A percentile compares a stretch with the other conserved stretches of the same genome.
These are phyloP conservation scores for Saguinus imperator DNA, from an alignment of 2,113 vertebrate species.

Conservation along the genomic window DNA sequence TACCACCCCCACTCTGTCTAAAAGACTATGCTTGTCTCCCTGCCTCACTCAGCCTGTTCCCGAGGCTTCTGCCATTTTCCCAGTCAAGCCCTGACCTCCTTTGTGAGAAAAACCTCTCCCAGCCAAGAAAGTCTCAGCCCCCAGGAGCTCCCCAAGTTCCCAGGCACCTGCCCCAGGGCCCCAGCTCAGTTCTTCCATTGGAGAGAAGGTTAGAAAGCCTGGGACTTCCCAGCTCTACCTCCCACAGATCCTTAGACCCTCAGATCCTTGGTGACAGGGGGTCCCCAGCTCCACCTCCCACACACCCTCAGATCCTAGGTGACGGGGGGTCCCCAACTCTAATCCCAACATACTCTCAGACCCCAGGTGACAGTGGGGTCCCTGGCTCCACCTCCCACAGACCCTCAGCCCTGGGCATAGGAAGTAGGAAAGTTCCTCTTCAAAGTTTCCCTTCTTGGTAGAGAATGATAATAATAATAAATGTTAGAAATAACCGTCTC, in stretches of 20 bases:
- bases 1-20: too few species aligned
- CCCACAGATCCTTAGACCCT: background rate
- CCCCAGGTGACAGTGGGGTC: background rate
- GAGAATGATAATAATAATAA: too few species aligned
- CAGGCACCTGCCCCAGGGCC: background rate
- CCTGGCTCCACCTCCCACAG: background rate
- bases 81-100: background rate
- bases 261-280: background rate
- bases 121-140: accelerated
- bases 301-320: accelerated
- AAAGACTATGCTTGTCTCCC: background rate
- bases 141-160: accelerated
- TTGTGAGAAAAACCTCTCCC: background rate
- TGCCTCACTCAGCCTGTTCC: too few species aligned
- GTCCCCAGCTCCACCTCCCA: too few species aligned
- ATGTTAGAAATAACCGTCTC: too few species aligned
- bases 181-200: accelerated
- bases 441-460: too few species aligned
- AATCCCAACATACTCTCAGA: background rate
- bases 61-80: background rate
- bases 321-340: accelerated
- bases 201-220: background rate
- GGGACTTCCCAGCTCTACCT: too few species aligned
- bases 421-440: too few species aligned
- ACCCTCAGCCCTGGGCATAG: background rate